Evolutionary conservation across 64 coral and sea anemone species (phyloP).

Genomic region (Exaiptasia diaphana): DNA sequence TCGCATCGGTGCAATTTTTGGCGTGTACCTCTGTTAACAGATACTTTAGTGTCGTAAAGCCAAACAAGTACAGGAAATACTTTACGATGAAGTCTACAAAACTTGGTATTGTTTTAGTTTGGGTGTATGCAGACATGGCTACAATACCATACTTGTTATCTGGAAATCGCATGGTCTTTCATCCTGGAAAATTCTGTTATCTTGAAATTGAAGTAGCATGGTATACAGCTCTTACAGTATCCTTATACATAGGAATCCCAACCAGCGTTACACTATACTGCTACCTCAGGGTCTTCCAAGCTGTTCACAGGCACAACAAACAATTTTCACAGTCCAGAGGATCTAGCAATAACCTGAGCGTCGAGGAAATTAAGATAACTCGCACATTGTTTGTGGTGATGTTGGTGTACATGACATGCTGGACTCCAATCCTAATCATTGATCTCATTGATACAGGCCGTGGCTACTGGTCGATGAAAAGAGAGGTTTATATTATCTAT

Average conservation of each 20-base stretch:
- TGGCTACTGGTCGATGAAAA: background rate
- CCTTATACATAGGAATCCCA: background rate
- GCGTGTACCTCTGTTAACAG: slow-evolving; percentile 51
- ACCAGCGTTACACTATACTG: background rate
- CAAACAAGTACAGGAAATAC: background rate
- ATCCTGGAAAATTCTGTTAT: slow-evolving; percentile 43
- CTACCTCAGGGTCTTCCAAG: background rate
- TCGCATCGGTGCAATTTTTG: slow-evolving; percentile 29
- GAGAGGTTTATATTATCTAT: background rate
- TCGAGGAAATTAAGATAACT: slow-evolving; percentile 19
- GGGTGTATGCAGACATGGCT: background rate
- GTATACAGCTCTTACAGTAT: background rate
- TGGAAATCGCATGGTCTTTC: slow-evolving; percentile 14
- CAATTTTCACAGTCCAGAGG: background rate
- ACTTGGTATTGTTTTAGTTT: background rate
- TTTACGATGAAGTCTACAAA: slow-evolving; percentile 17
- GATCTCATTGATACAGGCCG: slow-evolving; percentile 1
- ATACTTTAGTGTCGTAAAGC: slow-evolving; percentile 32
- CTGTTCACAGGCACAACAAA: background rate
- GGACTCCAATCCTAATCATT: slow-evolving; percentile 24
- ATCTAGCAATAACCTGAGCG: background rate
- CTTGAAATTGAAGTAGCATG: background rate
- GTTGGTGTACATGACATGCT: slow-evolving; percentile 7
- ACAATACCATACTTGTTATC: slow-evolving; percentile 2
- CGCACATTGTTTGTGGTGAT: slow-evolving; percentile 23